Base-by-base conservation (phyloP, 2,113 vertebrate species). In the Pituophis catenifer region DNA sequence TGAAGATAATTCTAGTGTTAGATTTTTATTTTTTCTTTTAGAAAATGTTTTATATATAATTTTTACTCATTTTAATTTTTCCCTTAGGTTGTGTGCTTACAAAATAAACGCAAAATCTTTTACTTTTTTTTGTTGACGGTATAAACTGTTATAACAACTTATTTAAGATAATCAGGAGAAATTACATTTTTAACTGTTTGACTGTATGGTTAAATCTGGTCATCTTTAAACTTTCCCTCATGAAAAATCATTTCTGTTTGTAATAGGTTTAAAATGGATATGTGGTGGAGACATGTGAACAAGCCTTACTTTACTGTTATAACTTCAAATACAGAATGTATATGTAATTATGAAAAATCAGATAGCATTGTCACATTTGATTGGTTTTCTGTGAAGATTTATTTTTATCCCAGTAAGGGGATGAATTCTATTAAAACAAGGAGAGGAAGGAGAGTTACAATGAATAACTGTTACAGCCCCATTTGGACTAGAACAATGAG, bases 391-490 rank as follows among this genome's bases (percentile, higher is more conserved):
- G n/a, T 85, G 58, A 94, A 91, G 44, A 94, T 89, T 85, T 57
- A 44, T 57, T 94, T 95, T 97, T 94, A 88, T 21, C 48, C n/a
- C 52, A 53, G 89, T n/a, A 91, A 87, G 93, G 91, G 70, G 91
- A 93, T 44, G 53, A 92, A 48, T 19, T 3, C 29, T 44, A 89
- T 94, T 93, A 90, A 92, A 95, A 85, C 23, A 89, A 88, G n/a
- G 53, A 92, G 44, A 62, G 86, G 86, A 94, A 96, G 70, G 52
- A 1, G 24, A 65, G 44, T 91, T 29, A 86, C 44, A 52, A 59
- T 91, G 5, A 95, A 38, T 81, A 93, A 53, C 1, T 62, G 0
- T 91, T 59, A 57, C 26, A 90, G 23, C 87, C 89, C 0, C 17
- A 89, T 81, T 54, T 89, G 6, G 21, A 59, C 13, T 88, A 5